A percentile compares a stretch with the other conserved stretches of the same genome.
phyloP scores from a whole-genome alignment of 2,797 vertebrate species.

The Remorina albescens region DNA sequence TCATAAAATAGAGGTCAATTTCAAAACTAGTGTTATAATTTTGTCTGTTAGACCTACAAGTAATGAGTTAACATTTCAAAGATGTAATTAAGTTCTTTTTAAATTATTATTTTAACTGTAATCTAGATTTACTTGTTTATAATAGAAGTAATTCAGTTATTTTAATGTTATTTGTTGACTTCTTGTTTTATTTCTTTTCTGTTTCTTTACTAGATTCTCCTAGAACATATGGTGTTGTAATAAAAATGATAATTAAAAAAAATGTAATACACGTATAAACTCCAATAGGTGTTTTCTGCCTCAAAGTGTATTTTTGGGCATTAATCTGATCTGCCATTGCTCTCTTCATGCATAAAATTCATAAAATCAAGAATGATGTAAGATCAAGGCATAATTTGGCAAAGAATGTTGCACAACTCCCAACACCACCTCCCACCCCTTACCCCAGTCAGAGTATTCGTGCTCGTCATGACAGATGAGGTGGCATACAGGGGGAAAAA shows the following conservation, averaged over 20 bases:
- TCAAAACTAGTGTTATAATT: no score
- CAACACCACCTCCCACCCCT: not conserved
- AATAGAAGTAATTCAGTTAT: no score
- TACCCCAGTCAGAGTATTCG: conserved; percentile 51
- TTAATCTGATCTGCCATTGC: not conserved
- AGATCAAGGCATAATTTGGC: conserved; percentile 35
- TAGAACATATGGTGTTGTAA: not conserved
- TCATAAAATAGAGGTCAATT: no score
- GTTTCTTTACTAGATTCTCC: not conserved
- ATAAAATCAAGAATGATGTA: conserved; percentile 38
- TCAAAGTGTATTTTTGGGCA: not conserved
- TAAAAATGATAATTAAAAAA: not conserved
- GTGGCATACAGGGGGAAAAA: conserved; percentile 15
- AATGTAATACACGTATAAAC: not conserved
- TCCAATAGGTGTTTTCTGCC: not conserved
- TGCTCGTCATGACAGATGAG: conserved; percentile 64
- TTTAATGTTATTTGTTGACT: no score
- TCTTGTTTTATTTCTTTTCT: not conserved
- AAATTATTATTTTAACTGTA: no score
- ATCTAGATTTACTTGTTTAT: not conserved
- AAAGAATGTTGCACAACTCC: not conserved
- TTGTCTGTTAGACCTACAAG: no score
- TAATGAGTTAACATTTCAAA: no score
- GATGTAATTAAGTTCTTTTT: no score
- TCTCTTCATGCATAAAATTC: conserved; percentile 31